Evolutionary conservation across 2,888 invertebrate genomes (phyloP).

Genomic region (Nomada flava): DNA sequence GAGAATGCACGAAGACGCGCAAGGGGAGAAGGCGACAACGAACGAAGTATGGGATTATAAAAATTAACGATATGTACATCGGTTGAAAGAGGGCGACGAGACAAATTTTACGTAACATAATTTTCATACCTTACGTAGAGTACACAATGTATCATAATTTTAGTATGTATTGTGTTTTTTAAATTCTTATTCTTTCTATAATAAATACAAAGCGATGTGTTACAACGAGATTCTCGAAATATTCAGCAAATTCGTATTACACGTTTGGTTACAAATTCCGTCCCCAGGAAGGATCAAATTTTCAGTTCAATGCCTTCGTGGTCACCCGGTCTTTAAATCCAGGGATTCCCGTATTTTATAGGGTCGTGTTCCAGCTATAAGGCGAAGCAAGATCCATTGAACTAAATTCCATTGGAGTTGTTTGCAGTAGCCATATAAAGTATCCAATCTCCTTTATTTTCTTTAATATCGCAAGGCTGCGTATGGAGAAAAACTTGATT

Average conservation of each 20-base stretch:
- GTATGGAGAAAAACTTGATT: background rate
- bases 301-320: background rate
- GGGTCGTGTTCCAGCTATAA: background rate
- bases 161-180: too few relatives aligned
- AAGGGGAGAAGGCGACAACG: slow-evolving; percentile 4
- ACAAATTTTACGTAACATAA: background rate
- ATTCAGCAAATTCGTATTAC: too few relatives aligned
- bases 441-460: background rate
- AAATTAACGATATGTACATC: slow-evolving; percentile 21
- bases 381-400: background rate
- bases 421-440: background rate
- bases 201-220: too few relatives aligned
- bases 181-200: too few relatives aligned
- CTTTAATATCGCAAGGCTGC: background rate
- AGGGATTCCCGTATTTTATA: background rate
- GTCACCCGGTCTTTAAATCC: background rate
- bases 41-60: slow-evolving; percentile 18
- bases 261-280: too few relatives aligned
- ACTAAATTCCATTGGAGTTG: background rate
- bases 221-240: too few relatives aligned
- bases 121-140: background rate
- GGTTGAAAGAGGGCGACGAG: background rate
- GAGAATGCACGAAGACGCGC: slow-evolving; percentile 30
- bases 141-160: background rate
- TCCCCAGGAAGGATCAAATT: background rate